These are phyloP conservation scores for Manduca sexta DNA, from an alignment of 1,140 invertebrate species.

Conservation along the genomic window DNA sequence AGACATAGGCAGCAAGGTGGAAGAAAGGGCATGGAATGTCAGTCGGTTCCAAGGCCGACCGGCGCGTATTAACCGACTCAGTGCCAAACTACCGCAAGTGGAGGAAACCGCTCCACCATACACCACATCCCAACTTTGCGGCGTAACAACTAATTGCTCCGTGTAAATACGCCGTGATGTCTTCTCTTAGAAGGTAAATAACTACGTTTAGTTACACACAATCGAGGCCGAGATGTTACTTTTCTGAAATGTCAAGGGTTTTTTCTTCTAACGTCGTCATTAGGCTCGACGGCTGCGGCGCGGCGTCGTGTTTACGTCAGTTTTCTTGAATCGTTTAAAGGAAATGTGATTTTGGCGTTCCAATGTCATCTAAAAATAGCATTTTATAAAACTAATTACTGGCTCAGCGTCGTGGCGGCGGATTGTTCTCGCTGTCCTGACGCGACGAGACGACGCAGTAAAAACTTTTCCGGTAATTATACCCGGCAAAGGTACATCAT, in stretches of 20 bases:
- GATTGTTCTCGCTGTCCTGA: no score
- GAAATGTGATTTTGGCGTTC: background rate
- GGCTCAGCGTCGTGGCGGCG: no score
- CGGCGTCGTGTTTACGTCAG: conserved; percentile 1
- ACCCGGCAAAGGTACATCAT: no score
- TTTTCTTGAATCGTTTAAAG: conserved; percentile 9
- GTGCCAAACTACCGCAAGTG: conserved; percentile 19
- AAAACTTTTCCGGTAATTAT: no score
- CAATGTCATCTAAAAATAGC: no score
- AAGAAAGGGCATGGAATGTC: conserved; percentile 71
- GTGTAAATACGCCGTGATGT: conserved; percentile 39
- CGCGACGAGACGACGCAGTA: no score
- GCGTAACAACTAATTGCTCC: conserved; percentile 43
- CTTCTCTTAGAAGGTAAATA: conserved; percentile 50
- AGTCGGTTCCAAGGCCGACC: conserved; percentile 51
- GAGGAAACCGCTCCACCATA: conserved; percentile 18
- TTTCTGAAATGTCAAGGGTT: conserved; percentile 63
- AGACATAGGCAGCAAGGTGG: conserved; percentile 63
- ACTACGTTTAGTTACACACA: conserved; percentile 46
- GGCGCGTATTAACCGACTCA: conserved; percentile 41
- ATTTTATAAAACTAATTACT: no score
- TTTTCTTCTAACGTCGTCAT: conserved; percentile 29
- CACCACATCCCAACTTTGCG: conserved; percentile 23
- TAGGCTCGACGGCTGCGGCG: conserved; percentile 13
- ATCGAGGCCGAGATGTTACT: conserved; percentile 40